Evolutionary conservation across 2,888 invertebrate genomes (phyloP).

Genomic region (Craniophora ligustri): DNA sequence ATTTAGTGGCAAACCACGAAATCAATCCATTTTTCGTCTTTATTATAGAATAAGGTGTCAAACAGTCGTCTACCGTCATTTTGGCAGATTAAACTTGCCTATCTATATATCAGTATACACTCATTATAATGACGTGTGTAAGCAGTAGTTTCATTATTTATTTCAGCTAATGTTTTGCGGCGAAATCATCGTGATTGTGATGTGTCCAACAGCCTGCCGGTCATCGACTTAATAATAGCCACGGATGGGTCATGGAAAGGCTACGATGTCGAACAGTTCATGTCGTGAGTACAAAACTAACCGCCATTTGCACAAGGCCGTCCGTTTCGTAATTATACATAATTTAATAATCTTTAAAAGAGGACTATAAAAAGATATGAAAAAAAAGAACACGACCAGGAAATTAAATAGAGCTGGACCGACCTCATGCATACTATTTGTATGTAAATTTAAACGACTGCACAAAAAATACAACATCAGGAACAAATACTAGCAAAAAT

Average conservation of each 20-base stretch:
- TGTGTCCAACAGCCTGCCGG: conserved; percentile 70
- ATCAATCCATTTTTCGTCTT: no score
- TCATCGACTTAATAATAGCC: conserved; percentile 87
- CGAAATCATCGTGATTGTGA: conserved; percentile 74
- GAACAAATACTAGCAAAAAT: neutral
- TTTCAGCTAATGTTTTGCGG: conserved; percentile 70
- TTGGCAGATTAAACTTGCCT: no score
- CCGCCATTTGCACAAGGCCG: conserved; percentile 28
- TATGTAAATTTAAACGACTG: conserved; percentile 16
- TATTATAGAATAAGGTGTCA: no score
- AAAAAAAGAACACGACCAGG: conserved; percentile 22
- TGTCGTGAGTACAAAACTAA: conserved; percentile 78
- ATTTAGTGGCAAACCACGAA: no score
- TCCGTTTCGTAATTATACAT: conserved; percentile 21
- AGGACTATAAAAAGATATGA: conserved; percentile 3
- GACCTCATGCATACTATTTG: conserved; percentile 15
- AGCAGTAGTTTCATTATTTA: no score
- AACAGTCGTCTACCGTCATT: no score
- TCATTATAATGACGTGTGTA: no score
- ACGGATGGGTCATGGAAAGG: conserved; percentile 89
- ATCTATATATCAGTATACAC: no score
- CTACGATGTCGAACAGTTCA: conserved; percentile 87
- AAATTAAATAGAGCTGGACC: conserved; percentile 29
- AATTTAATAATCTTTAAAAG: conserved; percentile 9
- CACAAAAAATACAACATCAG: neutral